Percentiles rank a stretch among this genome's conserved stretches.
Conservation (phyloP, 2,113 vertebrate genomes). For the Sander vitreus region DNA sequence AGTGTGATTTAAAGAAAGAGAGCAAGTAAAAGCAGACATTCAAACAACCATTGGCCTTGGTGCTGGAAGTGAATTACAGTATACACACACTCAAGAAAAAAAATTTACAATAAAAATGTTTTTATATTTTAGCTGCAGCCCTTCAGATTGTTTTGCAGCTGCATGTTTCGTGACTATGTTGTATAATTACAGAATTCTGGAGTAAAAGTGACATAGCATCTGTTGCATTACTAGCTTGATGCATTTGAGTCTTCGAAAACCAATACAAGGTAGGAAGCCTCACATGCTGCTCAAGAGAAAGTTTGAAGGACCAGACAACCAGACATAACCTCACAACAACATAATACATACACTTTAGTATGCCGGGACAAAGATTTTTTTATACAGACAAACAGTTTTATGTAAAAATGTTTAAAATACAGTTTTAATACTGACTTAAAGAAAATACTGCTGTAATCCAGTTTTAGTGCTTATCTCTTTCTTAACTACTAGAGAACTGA, state of each 20-base stretch:
- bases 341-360: constrained; percentile 57
- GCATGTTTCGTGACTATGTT: constrained; percentile 33
- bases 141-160: constrained; percentile 38
- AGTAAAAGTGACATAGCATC: constrained; percentile 35
- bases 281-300: constrained; percentile 37
- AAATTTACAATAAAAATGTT: constrained; percentile 60
- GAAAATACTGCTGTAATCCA: constrained; percentile 52
- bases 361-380: constrained; percentile 39
- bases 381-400: constrained; percentile 64
- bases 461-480: constrained; percentile 45
- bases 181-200: constrained; percentile 33
- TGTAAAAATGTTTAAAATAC: constrained; percentile 80
- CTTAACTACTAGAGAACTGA: constrained; percentile 8
- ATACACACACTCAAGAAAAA: constrained; percentile 57
- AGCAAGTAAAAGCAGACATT: constrained; percentile 68
- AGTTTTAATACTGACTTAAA: constrained; percentile 83
- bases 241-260: constrained; percentile 33
- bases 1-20: constrained; percentile 30
- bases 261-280: constrained; percentile 35
- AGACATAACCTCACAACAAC: constrained; percentile 58
- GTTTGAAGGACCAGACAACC: constrained; percentile 41
- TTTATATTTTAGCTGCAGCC: constrained; percentile 39
- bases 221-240: constrained; percentile 27
- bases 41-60: constrained; percentile 57
- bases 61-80: constrained; percentile 67